Evolutionary conservation across 2,888 invertebrate genomes (phyloP).

Genomic region (Pristionchus exspectatus): DNA sequence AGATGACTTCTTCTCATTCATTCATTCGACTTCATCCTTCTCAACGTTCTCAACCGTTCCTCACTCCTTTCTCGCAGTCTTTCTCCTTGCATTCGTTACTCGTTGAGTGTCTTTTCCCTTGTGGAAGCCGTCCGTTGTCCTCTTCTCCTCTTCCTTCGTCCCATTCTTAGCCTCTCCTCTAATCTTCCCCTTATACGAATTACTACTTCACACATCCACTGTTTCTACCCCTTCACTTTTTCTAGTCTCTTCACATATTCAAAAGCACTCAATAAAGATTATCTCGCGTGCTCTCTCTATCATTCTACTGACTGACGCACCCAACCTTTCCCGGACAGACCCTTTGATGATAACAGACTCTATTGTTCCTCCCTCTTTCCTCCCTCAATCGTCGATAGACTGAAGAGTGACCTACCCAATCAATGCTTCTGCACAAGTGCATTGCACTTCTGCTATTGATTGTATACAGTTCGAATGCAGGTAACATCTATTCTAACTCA

Average conservation of each 20-base stretch:
- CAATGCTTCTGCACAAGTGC: not conserved
- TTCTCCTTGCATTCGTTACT: constrained; percentile 19
- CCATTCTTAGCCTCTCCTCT: not conserved
- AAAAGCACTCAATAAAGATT: constrained; percentile 1
- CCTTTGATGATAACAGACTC: constrained; percentile 12
- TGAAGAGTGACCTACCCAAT: constrained; percentile 32
- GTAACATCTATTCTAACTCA: not conserved
- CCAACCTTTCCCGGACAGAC: constrained; percentile 44
- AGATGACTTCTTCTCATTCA: not conserved
- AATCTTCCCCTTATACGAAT: constrained; percentile 5
- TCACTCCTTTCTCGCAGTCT: not conserved
- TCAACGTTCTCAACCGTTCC: not conserved
- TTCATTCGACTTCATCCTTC: not conserved
- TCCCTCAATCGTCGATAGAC: not conserved
- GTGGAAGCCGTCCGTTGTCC: not conserved
- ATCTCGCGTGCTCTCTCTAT: not conserved
- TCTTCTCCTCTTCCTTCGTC: not conserved
- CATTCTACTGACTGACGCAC: not conserved
- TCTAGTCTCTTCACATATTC: not conserved
- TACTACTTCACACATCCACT: not conserved
- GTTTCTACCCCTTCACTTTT: not conserved
- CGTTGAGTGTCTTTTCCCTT: not conserved
- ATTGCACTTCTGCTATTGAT: not conserved
- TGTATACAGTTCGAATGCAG: not conserved
- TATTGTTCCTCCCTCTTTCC: not conserved